phyloP scores from a whole-genome alignment of 2,113 vertebrate genomes.

The Eubucco bourcierii region DNA sequence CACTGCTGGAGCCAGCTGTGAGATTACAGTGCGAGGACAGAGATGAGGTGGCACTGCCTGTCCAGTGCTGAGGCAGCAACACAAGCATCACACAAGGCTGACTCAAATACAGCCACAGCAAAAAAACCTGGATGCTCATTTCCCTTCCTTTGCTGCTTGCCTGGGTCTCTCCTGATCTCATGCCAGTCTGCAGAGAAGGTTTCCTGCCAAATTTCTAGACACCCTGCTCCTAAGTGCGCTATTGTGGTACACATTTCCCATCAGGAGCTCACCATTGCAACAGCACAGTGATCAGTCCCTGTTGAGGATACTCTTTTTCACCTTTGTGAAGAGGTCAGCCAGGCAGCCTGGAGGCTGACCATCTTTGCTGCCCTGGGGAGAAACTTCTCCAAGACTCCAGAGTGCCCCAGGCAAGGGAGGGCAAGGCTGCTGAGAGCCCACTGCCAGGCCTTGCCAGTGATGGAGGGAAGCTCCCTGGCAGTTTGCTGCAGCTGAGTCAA shows the following conservation, averaged over 20 bases:
- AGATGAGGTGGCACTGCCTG: neutral
- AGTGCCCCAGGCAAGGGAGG: neutral
- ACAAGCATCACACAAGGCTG: fast-evolving
- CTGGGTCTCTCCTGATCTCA: neutral
- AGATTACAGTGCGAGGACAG: neutral
- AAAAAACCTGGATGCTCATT: neutral
- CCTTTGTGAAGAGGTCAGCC: neutral
- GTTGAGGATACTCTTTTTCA: neutral
- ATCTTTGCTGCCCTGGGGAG: neutral
- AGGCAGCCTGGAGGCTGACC: fast-evolving
- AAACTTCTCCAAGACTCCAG: neutral
- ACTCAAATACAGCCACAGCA: neutral
- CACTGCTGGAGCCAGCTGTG: neutral
- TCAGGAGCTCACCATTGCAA: neutral
- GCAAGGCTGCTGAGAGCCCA: neutral
- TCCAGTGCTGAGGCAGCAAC: neutral
- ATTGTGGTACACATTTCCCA: fast-evolving
- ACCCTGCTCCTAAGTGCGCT: neutral
- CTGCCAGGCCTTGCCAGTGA: fast-evolving
- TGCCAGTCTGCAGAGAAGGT: neutral
- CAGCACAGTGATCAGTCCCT: fast-evolving
- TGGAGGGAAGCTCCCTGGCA: neutral
- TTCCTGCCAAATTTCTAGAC: neutral
- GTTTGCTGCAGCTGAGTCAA: neutral
- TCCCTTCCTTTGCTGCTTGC: neutral